Evolutionary conservation across 2,888 invertebrate genomes (phyloP), one percentile per base, ranked within the genome.

Genomic region (Eristalis arbustorum): DNA sequence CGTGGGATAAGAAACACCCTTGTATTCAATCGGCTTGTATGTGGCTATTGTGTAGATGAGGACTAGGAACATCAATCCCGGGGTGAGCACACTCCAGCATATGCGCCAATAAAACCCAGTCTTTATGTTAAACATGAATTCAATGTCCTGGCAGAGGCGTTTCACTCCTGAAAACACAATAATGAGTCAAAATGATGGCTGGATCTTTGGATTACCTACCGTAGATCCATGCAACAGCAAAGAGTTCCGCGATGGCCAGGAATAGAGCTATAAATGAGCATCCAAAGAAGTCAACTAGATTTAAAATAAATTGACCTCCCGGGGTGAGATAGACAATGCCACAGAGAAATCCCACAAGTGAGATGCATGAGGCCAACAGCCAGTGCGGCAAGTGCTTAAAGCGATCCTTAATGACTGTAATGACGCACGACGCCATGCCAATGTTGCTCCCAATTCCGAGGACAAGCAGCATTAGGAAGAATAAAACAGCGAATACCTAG

Each of bases 81-180:
- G 97, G 10, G 96, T 96, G 69, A 96, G 93, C 18, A 96, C 69
- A 0, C 95, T 95, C 97, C 97, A 98, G 88, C 96, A 97, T 49
- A 96, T 89, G 88, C 96, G 94, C 97, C 97, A 97, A 91, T 97
- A 97, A 23, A 95, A 89, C 0, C 95, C 89, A 1, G 93, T 93
- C 91, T 95, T 95, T 1, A 93, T 93, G 42, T 95, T 95, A 89
- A 96, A 92, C 97, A 97, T 97, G 91, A 95, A 97, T 91, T 97
- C 96, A 66, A 97, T 93, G 90, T 97, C 97, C 61, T 94, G 92
- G 88, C 96, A 94, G 84, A 96, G 93, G 64, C 95, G 95, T 88
- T 94, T 94, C n/a, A 96, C 91, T 5, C 95, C 95, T 94, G 82
- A 42, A 74, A 77, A 8, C 5, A 6, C 2, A 11, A 28, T 28